Percentiles rank a stretch among this genome's conserved stretches.
phyloP scores from a whole-genome alignment of 2,797 vertebrate species.

The Aplochiton taeniatus region DNA sequence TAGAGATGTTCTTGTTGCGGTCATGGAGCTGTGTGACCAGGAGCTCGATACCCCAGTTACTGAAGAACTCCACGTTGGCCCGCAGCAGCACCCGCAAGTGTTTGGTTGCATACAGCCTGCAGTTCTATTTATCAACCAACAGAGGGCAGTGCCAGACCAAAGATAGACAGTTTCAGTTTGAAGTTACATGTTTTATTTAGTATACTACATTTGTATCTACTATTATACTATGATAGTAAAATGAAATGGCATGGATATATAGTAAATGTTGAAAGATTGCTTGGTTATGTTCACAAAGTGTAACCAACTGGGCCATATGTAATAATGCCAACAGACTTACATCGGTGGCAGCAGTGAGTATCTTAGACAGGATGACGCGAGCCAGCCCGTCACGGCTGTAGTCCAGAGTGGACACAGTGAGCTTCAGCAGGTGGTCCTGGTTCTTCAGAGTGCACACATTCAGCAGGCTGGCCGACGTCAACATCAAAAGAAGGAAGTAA shows the following conservation, averaged over 20 bases:
- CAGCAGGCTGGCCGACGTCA: slow-evolving; percentile 70
- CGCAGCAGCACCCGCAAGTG: slow-evolving; percentile 82
- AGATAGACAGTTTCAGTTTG: neutral
- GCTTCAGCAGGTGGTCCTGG: slow-evolving; percentile 83
- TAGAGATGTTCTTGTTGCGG: slow-evolving; percentile 83
- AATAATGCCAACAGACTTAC: slow-evolving; percentile 61
- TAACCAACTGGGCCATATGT: no score
- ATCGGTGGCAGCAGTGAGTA: slow-evolving; percentile 82
- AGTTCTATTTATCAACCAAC: slow-evolving; percentile 67
- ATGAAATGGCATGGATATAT: no score
- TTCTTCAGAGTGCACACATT: slow-evolving; percentile 86
- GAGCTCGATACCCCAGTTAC: slow-evolving; percentile 87
- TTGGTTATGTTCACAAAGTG: no score
- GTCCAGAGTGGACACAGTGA: slow-evolving; percentile 84
- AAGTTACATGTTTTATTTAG: neutral
- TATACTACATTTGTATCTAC: no score
- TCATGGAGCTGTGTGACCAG: slow-evolving; percentile 85
- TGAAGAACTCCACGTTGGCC: slow-evolving; percentile 87
- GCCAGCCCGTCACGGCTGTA: slow-evolving; percentile 85
- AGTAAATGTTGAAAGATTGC: no score
- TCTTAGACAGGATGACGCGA: slow-evolving; percentile 86
- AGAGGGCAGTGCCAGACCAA: neutral
- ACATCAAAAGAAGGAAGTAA: neutral
- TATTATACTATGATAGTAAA: no score
- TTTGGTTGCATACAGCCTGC: slow-evolving; percentile 85